phyloP scores from a whole-genome alignment of 2,888 invertebrate species.

The Diaprepes abbreviatus region DNA sequence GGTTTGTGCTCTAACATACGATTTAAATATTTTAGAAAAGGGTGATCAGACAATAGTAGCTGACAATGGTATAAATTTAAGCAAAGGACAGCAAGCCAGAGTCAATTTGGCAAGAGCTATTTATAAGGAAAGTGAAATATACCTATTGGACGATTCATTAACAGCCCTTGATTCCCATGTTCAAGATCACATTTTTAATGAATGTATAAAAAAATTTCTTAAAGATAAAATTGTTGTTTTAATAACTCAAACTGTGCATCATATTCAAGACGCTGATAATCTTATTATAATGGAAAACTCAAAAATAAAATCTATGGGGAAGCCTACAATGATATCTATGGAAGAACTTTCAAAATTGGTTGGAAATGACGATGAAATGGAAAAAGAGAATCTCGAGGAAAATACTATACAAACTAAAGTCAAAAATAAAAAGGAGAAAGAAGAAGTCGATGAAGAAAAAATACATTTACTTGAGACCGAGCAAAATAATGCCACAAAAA shows the following conservation, averaged over 20 bases:
- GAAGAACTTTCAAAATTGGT: conserved; percentile 80
- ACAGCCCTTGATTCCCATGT: conserved; percentile 89
- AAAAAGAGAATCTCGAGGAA: conserved; percentile 62
- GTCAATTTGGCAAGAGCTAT: conserved; percentile 88
- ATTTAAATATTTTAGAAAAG: conserved; percentile 80
- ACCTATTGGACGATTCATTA: conserved; percentile 88
- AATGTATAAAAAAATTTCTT: conserved; percentile 76
- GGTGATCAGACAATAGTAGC: conserved; percentile 87
- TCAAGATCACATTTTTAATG: conserved; percentile 86
- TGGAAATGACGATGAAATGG: conserved; percentile 64
- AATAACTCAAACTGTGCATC: conserved; percentile 79
- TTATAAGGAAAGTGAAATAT: conserved; percentile 86
- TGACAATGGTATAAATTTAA: conserved; percentile 79
- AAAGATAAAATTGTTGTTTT: conserved; percentile 78
- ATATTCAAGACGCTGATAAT: conserved; percentile 69
- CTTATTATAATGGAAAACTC: conserved; percentile 64
- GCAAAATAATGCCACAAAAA: conserved; percentile 51
- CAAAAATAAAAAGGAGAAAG: not conserved
- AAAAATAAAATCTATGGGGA: conserved; percentile 72
- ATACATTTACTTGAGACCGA: conserved; percentile 51
- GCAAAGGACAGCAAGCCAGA: conserved; percentile 87
- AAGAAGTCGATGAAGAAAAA: conserved; percentile 27
- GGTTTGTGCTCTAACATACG: conserved; percentile 78
- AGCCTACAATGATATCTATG: conserved; percentile 77
- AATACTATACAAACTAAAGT: too few relatives aligned